Percentiles rank a stretch among this genome's conserved stretches.
These are phyloP conservation scores for Arothron firmamentum DNA, from an alignment of 2,113 vertebrate species.

Conservation along the genomic window DNA sequence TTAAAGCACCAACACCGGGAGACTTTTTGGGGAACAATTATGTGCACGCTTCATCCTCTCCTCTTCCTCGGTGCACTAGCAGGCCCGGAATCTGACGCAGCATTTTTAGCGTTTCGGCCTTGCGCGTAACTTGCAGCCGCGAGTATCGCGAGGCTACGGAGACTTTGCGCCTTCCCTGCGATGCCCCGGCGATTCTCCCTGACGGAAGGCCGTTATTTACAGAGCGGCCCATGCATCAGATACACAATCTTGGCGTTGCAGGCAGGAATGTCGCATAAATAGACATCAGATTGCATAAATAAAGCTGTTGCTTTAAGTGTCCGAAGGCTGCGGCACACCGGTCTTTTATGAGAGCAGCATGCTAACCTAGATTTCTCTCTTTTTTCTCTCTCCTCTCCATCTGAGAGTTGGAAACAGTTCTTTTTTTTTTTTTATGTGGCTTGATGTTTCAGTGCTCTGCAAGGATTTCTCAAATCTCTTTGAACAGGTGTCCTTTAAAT, in stretches of 20 bases:
- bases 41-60: too few species aligned
- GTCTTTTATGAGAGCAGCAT: constrained; percentile 39
- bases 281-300: constrained; percentile 39
- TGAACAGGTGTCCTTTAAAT: constrained; percentile 48
- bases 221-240: constrained; percentile 53
- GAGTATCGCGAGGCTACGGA: too few species aligned
- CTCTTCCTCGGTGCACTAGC: too few species aligned
- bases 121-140: too few species aligned
- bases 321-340: constrained; percentile 3
- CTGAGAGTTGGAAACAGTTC: constrained; percentile 5
- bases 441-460: neutral
- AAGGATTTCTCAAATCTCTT: constrained; percentile 20
- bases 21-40: too few species aligned
- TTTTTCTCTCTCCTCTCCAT: constrained; percentile 4
- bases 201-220: constrained; percentile 44
- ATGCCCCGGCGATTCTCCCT: constrained; percentile 2
- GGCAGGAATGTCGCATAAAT: constrained; percentile 10
- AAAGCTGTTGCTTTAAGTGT: constrained; percentile 19
- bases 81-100: too few species aligned
- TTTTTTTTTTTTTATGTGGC: constrained; percentile 13
- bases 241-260: constrained; percentile 31
- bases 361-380: constrained; percentile 33
- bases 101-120: too few species aligned
- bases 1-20: too few species aligned
- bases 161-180: too few species aligned